Conservation (phyloP, 2,888 invertebrate species). For the Galeopsomyia nigrocyanea region DNA sequence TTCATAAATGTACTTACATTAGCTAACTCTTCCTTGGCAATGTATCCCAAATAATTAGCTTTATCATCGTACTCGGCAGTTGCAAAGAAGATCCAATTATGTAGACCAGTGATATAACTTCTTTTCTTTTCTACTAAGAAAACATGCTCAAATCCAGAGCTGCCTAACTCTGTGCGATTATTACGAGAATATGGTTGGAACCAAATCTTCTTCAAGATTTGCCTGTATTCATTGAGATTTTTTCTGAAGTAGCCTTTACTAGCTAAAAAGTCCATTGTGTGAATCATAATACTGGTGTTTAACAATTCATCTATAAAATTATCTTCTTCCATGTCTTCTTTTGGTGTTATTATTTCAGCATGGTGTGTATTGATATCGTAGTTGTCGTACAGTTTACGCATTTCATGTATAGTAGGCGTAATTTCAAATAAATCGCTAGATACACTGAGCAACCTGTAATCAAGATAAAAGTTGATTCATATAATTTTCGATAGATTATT, state of each 20-base stretch:
- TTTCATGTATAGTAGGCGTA: slow-evolving; percentile 37
- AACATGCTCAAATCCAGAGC: slow-evolving; percentile 75
- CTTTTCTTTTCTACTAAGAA: slow-evolving; percentile 73
- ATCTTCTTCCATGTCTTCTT: slow-evolving; percentile 51
- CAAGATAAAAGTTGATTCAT: background rate
- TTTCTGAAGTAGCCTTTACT: slow-evolving; percentile 50
- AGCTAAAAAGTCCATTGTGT: slow-evolving; percentile 53
- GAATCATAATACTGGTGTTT: slow-evolving; percentile 45
- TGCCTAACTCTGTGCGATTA: slow-evolving; percentile 64
- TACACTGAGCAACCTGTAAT: slow-evolving; percentile 34
- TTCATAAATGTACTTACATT: slow-evolving; percentile 53
- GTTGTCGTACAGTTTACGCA: slow-evolving; percentile 54
- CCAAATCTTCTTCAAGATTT: slow-evolving; percentile 60
- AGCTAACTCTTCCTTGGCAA: slow-evolving; percentile 57
- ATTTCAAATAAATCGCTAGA: slow-evolving; percentile 41
- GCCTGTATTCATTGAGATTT: slow-evolving; percentile 53
- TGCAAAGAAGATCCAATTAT: slow-evolving; percentile 74
- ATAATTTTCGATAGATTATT: slow-evolving; percentile 1
- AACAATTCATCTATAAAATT: slow-evolving; percentile 52
- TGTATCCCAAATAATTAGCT: slow-evolving; percentile 68
- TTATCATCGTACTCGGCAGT: slow-evolving; percentile 67
- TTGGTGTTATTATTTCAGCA: slow-evolving; percentile 48
- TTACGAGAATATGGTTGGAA: slow-evolving; percentile 69
- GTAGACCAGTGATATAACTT: slow-evolving; percentile 71
- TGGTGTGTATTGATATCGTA: slow-evolving; percentile 50